phyloP scores from a whole-genome alignment of 1,140 invertebrate genomes.

The Drosophila suzukii region DNA sequence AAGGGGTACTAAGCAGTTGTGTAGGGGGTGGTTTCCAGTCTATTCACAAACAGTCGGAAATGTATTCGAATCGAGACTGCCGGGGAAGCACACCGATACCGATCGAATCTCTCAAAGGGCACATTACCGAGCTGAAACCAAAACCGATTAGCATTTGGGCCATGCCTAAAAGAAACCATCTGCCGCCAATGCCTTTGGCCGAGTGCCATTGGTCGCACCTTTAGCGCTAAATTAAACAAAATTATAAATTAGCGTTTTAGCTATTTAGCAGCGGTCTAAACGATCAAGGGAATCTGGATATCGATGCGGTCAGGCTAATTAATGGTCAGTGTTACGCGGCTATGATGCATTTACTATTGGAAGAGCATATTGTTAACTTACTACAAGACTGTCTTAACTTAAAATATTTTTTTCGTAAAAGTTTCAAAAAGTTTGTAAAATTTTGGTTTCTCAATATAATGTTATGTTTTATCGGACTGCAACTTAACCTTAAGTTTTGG shows the following conservation, averaged over 20 bases:
- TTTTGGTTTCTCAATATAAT: too few species aligned
- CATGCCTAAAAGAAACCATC: constrained; percentile 84
- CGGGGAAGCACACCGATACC: constrained; percentile 30
- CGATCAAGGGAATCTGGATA: constrained; percentile 13
- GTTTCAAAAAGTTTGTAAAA: too few species aligned
- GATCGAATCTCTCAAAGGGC: constrained; percentile 26
- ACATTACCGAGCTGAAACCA: constrained; percentile 42
- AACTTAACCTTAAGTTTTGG: too few species aligned
- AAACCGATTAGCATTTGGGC: constrained; percentile 55
- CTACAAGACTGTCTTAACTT: constrained; percentile 1
- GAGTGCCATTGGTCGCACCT: constrained; percentile 74
- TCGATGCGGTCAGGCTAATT: constrained; percentile 4
- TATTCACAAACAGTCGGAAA: constrained; percentile 24
- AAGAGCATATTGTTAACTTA: background rate
- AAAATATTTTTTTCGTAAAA: background rate
- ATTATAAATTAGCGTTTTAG: constrained; percentile 64
- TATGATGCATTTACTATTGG: constrained; percentile 3
- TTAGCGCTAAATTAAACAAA: constrained; percentile 76
- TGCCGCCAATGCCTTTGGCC: constrained; percentile 83
- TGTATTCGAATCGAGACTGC: constrained; percentile 8
- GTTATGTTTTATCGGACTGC: too few species aligned
- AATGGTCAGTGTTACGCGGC: constrained; percentile 4
- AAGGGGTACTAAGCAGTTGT: background rate
- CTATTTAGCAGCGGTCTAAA: constrained; percentile 14
- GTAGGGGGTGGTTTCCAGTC: constrained; percentile 8